Conservation (phyloP, 1,140 invertebrate genomes). For the Euschistus heros region DNA sequence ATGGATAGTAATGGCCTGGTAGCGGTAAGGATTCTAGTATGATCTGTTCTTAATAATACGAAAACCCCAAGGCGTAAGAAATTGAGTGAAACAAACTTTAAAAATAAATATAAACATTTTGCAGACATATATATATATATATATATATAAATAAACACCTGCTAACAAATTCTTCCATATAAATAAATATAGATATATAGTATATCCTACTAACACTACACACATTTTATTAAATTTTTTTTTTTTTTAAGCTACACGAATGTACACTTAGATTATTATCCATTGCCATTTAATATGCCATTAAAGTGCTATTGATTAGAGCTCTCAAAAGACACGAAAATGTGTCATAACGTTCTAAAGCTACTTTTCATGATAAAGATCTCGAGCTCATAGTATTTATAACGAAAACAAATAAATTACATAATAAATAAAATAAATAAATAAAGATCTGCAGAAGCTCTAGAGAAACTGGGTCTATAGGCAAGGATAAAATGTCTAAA, state of each 20-base stretch:
- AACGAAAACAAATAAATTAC: neutral
- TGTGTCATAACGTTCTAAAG: neutral
- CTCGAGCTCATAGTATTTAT: neutral
- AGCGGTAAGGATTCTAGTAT: too few relatives aligned
- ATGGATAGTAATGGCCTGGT: too few relatives aligned
- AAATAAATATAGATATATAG: too few relatives aligned
- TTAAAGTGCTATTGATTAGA: constrained; percentile 9
- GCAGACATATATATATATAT: neutral
- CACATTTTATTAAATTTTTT: too few relatives aligned
- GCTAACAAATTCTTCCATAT: neutral
- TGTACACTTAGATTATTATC: constrained; percentile 9
- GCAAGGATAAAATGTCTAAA: constrained; percentile 10
- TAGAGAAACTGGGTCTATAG: constrained; percentile 8
- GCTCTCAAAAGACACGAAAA: constrained; percentile 8
- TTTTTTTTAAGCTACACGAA: neutral
- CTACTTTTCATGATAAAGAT: constrained; percentile 1
- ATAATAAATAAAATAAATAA: constrained; percentile 4
- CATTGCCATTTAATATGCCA: constrained; percentile 16
- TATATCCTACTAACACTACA: too few relatives aligned
- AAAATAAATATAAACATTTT: too few relatives aligned
- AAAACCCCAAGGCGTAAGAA: too few relatives aligned
- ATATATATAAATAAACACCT: neutral
- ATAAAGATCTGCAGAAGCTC: neutral
- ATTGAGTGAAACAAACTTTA: too few relatives aligned
- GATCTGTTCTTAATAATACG: too few relatives aligned